phyloP scores from a whole-genome alignment of 2,888 invertebrate species.

The Himalopsyche tibetana region DNA sequence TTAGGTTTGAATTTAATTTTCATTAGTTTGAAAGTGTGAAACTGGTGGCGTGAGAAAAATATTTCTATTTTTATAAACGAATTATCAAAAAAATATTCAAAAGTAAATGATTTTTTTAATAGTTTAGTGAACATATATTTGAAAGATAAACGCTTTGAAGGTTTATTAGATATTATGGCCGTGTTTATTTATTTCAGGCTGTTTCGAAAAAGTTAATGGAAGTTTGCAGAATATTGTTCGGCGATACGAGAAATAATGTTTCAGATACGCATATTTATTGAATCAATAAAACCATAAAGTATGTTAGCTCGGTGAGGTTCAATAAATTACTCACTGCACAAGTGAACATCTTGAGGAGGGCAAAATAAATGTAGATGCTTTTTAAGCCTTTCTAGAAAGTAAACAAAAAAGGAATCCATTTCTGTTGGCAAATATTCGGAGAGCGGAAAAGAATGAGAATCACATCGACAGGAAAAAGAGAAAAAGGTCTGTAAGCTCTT shows the following conservation, averaged over 20 bases:
- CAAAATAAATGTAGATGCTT: slow-evolving; percentile 40
- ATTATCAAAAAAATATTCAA: no score
- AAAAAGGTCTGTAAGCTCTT: slow-evolving; percentile 32
- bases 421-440: slow-evolving; percentile 35
- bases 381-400: slow-evolving; percentile 36
- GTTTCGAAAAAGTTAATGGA: neutral
- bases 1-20: no score
- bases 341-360: slow-evolving; percentile 19
- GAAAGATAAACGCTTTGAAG: no score
- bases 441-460: slow-evolving; percentile 20
- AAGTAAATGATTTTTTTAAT: no score
- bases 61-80: no score
- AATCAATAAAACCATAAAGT: slow-evolving; percentile 47
- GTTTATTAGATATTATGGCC: no score
- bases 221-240: neutral
- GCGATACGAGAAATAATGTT: slow-evolving; percentile 1
- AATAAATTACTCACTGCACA: slow-evolving; percentile 42
- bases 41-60: no score
- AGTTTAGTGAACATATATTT: no score
- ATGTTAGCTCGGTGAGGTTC: slow-evolving; percentile 39
- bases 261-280: slow-evolving; percentile 13
- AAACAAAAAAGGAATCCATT: slow-evolving; percentile 42
- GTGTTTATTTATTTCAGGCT: neutral
- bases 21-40: no score
- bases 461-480: slow-evolving; percentile 37